Evolutionary conservation across 1,140 invertebrate genomes (phyloP), one percentile per base, ranked within the genome.

Genomic region (Reticulitermes speratus): DNA sequence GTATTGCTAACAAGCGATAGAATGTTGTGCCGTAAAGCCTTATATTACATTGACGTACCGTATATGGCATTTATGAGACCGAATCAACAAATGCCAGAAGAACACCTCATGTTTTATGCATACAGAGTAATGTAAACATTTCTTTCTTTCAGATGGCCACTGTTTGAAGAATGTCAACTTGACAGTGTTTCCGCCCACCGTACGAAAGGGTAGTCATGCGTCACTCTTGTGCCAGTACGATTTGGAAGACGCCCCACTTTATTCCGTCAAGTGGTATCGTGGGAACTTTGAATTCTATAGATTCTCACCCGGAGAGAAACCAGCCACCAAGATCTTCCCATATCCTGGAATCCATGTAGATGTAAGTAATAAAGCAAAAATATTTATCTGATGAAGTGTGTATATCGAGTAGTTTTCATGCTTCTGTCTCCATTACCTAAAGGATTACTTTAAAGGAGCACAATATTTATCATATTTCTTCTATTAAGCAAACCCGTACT

Each of bases 211-310:
- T 69, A 93, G 95, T 86, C 93, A 93, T 59, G 95, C 95, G 52
- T 93, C 93, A 87, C 93, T 97, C 88, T 94, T 94, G 89, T 97
- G 96, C 90, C 93, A 94, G 90, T 97, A 96, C 90, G 95, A 96
- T 90, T 92, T 96, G 90, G 96, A 96, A 89, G 93, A 93, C 52
- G 94, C 93, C 30, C 93, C 93, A 55, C 92, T 97, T 86, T 97
- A 97, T 91, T 94, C 95, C 87, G 95, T 97, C 88, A 97, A 97
- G 92, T 97, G 96, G 96, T 97, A 97, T 91, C 93, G 95, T 87
- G 95, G 94, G 65, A 93, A 93, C 87, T 91, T 92, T 86, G 94
- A 95, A 89, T 95, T 95, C 90, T 94, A 93, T 91, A 91, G 94
- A 86, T 94, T 92, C 88, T 91, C 91, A 14, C 93, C 93, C 30